phyloP scores from a whole-genome alignment of 2,797 vertebrate species.

The Peromyscus nudipes region DNA sequence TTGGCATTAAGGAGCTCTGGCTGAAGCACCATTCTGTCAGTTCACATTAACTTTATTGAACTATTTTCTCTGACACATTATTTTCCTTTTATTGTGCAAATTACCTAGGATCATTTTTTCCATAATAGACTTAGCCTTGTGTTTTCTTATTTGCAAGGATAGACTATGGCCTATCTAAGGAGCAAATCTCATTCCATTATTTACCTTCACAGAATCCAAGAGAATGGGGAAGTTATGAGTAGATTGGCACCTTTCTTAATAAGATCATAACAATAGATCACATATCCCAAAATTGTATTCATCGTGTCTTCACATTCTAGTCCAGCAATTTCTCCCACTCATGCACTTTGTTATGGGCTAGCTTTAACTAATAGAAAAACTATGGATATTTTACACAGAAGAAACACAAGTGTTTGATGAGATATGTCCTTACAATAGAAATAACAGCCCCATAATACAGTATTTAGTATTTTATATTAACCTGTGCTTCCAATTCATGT shows the following conservation, averaged over 20 bases:
- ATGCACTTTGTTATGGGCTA: background rate
- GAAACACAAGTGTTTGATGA: background rate
- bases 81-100: background rate
- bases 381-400: background rate
- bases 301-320: background rate
- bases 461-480: background rate
- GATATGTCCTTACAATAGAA: background rate
- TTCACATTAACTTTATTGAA: background rate
- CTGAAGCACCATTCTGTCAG: too few species aligned
- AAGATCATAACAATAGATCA: background rate
- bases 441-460: background rate
- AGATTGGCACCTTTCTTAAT: background rate
- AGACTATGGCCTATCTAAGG: background rate
- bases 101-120: background rate
- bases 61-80: background rate
- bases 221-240: background rate
- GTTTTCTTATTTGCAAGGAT: background rate
- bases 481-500: background rate
- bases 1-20: background rate
- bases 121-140: background rate
- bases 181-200: background rate
- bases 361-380: background rate
- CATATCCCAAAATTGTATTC: background rate
- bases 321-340: background rate
- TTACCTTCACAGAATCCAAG: background rate